These are phyloP conservation scores for Liposcelis brunnea DNA, from an alignment of 2,888 invertebrate species.

Conservation along the genomic window DNA sequence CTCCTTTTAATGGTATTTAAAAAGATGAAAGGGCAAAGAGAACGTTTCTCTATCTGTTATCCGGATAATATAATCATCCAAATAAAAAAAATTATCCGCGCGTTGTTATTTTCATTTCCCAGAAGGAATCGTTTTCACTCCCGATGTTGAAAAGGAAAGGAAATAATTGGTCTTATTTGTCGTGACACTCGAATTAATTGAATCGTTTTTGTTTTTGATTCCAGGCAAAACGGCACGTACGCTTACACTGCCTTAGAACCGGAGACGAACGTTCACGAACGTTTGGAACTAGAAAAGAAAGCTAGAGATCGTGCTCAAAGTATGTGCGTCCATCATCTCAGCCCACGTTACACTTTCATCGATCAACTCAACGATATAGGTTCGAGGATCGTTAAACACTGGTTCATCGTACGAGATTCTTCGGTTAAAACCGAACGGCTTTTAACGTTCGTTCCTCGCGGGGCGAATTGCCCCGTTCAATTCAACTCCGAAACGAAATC, in stretches of 20 bases:
- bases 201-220: conserved; percentile 3
- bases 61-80: no score
- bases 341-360: conserved; percentile 57
- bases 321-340: conserved; percentile 44
- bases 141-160: no score
- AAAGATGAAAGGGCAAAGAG: no score
- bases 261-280: conserved; percentile 36
- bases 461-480: conserved; percentile 49
- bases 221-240: conserved; percentile 34
- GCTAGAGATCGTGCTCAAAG: conserved; percentile 46
- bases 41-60: no score
- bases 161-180: no score
- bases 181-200: no score
- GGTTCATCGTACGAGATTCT: conserved; percentile 77
- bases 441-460: conserved; percentile 44
- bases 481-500: conserved; percentile 45
- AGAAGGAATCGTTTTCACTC: no score
- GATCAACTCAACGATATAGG: conserved; percentile 66
- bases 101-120: no score
- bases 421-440: conserved; percentile 61
- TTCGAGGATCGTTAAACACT: conserved; percentile 71
- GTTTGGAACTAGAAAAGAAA: conserved; percentile 44
- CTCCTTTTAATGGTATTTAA: no score
- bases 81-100: no score
- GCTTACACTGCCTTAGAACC: conserved; percentile 51